Evolutionary conservation across 2,888 invertebrate genomes (phyloP), one percentile per base, ranked within the genome.

Genomic region (Sphinx pinastri): DNA sequence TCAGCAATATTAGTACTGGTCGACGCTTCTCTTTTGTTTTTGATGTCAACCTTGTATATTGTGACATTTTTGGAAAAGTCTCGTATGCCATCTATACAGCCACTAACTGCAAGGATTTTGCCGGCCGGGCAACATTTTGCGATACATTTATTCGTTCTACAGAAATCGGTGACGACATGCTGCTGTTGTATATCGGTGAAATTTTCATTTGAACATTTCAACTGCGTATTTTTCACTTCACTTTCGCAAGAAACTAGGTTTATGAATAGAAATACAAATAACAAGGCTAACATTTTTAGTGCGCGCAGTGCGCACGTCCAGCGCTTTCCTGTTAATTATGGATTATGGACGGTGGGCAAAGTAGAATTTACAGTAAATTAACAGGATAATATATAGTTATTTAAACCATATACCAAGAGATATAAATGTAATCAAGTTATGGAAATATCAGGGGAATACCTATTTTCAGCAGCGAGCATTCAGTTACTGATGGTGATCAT

Each of bases 71-170:
- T 25, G 25, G 19, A 19, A 55, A 19, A 55, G n/a, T 52, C 52
- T 1, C 7, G 14, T n/a, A 14, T n/a, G 13, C 14, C 14, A 12
- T 60, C 38, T 38, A 38, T 60, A 14, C 13, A 14, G n/a, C 11
- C 13, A 1, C n/a, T 16, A 11, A n/a, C 1, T 5, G n/a, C 16
- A 8, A 68, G 45, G 5, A 68, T 47, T 47, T 68, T 45, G 7
- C 55, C 68, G 19, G 19, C 12, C 12, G 54, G 45, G 16, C 68
- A 68, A 19, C 68, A 68, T 45, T 68, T 68, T 12, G 45, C 68
- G 31, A 68, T 55, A 38, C 68, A 68, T n/a, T 31, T 54, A 11
- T 68, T n/a, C 38, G 2, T 38, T 55, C 6, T 16, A 13, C 19
- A 45, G 38, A 19, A 57, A 38, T 57, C n/a, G 19, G 52, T 31